phyloP scores from a whole-genome alignment of 2,888 invertebrate genomes.

The Drosophila pseudotakahashii region DNA sequence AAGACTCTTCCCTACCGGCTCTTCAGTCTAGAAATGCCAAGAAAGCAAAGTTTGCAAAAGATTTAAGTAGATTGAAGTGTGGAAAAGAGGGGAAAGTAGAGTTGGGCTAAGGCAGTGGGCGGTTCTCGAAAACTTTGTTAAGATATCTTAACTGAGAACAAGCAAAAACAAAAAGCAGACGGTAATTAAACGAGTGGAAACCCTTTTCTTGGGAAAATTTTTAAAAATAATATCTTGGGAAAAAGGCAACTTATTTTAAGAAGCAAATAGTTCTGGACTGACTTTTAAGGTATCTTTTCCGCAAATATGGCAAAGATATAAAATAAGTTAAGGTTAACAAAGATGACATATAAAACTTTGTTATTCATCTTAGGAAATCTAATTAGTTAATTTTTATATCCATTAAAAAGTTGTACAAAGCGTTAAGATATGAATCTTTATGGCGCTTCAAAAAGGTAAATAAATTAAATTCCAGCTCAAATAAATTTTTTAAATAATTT shows the following conservation, averaged over 20 bases:
- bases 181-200: slow-evolving; percentile 36
- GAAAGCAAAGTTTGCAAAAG: slow-evolving; percentile 40
- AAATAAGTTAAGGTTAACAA: no score
- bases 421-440: not conserved
- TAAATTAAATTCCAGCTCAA: not conserved
- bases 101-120: slow-evolving; percentile 16
- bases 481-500: not conserved
- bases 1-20: slow-evolving; percentile 23
- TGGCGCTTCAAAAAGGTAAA: not conserved
- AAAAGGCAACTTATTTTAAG: not conserved
- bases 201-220: slow-evolving; percentile 12
- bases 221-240: slow-evolving; percentile 18
- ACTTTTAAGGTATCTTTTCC: no score
- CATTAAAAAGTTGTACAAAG: not conserved
- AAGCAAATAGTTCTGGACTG: not conserved
- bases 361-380: not conserved
- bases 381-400: not conserved
- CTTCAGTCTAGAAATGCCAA: slow-evolving; percentile 33
- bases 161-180: slow-evolving; percentile 14
- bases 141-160: slow-evolving; percentile 28
- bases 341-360: not conserved
- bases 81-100: not conserved
- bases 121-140: slow-evolving; percentile 32
- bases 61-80: slow-evolving; percentile 10
- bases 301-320: not conserved